Percentiles rank a stretch among this genome's conserved stretches.
Conservation (phyloP, 1,140 invertebrate species). For the Uloborus diversus region DNA sequence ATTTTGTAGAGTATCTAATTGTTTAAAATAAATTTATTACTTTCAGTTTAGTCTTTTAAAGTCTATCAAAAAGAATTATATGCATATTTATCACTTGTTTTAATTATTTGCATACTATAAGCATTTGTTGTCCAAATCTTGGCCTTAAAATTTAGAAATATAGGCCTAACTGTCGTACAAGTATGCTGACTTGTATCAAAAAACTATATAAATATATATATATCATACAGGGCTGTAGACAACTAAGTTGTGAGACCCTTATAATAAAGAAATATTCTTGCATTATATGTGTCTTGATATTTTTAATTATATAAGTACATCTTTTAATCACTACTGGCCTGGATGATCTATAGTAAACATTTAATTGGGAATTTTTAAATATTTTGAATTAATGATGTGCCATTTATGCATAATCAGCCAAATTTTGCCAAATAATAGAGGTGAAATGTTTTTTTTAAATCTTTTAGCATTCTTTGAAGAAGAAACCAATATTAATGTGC, state of each 20-base stretch:
- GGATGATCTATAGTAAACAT: too few relatives aligned
- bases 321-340: too few relatives aligned
- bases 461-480: too few relatives aligned
- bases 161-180: slow-evolving; percentile 42
- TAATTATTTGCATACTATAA: slow-evolving; percentile 23
- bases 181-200: slow-evolving; percentile 44
- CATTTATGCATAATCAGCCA: too few relatives aligned
- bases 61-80: slow-evolving; percentile 18
- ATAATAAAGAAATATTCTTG: slow-evolving; percentile 55
- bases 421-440: too few relatives aligned
- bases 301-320: too few relatives aligned
- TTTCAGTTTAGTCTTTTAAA: slow-evolving; percentile 30
- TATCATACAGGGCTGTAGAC: slow-evolving; percentile 46
- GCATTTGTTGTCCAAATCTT: slow-evolving; percentile 25
- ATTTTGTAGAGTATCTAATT: slow-evolving; percentile 52
- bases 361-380: too few relatives aligned
- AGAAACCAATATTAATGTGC: too few relatives aligned
- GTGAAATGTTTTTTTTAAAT: too few relatives aligned
- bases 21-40: slow-evolving; percentile 48
- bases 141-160: slow-evolving; percentile 40
- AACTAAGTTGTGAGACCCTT: slow-evolving; percentile 5
- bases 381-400: too few relatives aligned
- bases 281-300: slow-evolving; percentile 15
- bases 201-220: slow-evolving; percentile 46
- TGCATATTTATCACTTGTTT: slow-evolving; percentile 7